These are phyloP conservation scores for Dinoponera quadriceps DNA, from an alignment of 1,140 invertebrate species.

Conservation along the genomic window DNA sequence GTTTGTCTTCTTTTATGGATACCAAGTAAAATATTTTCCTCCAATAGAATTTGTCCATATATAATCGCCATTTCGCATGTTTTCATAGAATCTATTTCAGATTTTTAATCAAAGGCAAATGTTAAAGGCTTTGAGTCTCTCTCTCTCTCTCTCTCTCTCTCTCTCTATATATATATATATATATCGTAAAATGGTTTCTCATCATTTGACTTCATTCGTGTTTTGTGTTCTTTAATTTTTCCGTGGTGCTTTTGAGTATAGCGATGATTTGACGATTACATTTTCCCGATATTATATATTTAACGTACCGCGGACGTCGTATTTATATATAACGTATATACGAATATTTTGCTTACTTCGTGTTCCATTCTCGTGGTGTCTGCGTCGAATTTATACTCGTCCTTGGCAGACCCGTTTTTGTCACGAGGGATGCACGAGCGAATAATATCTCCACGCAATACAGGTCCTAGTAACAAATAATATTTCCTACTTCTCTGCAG, in stretches of 20 bases:
- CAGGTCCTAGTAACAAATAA: constrained; percentile 51
- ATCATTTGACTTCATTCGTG: neutral
- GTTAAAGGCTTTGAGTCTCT: neutral
- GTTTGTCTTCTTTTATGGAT: constrained; percentile 9
- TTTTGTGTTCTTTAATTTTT: neutral
- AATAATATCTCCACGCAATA: constrained; percentile 36
- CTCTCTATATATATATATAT: too few relatives aligned
- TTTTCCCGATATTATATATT: constrained; percentile 16
- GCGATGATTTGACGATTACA: neutral
- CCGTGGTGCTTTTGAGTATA: neutral
- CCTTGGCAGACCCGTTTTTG: constrained; percentile 51
- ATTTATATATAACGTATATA: constrained; percentile 46
- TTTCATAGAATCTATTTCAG: constrained; percentile 15
- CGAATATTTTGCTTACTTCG: constrained; percentile 56
- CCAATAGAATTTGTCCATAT: neutral
- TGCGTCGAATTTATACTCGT: constrained; percentile 54
- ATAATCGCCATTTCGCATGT: neutral
- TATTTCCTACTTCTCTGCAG: constrained; percentile 34
- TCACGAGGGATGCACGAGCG: constrained; percentile 29
- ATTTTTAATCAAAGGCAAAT: neutral
- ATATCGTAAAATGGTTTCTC: neutral
- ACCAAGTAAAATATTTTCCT: neutral
- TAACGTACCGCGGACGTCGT: constrained; percentile 34
- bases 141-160: too few relatives aligned
- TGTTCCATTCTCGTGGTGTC: constrained; percentile 34